Base-by-base conservation (phyloP, 1,140 invertebrate genomes). In the Scylla paramamosain region DNA sequence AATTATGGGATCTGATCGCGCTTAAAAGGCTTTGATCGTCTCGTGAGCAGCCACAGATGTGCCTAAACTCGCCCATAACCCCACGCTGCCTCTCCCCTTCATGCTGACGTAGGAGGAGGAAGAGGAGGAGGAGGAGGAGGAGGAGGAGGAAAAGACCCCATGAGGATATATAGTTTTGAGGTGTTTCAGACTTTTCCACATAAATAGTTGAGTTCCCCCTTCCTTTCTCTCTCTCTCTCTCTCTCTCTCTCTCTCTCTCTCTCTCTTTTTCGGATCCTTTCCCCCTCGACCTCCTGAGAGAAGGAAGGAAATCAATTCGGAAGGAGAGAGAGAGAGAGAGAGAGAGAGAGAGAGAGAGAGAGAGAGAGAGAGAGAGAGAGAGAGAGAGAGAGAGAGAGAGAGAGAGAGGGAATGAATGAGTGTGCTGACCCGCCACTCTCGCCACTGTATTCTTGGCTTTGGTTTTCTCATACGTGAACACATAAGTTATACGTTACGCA, bases 331-430 rank as follows among this genome's bases (percentile, higher is more conserved):
- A 88, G 86, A 91, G 89, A 91, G 89, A 91, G 89, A 59, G 89
- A 91, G 89, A 91, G 89, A 91, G 89, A 91, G 89, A 91, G 89
- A 91, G 88, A 90, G 88, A 90, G 88, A 90, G 88, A 90, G 88
- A 90, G 88, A 90, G 88, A 88, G 86, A 88, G 86, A 88, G 86
- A 88, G 86, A 88, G 29, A 88, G 89, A 91, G 89, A 91, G 89
- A 91, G 89, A 91, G 89, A 91, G 89, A 91, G 88, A 90, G 88
- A 90, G 88, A 90, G 88, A 90, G 88, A 90, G 88, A 90, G 88
- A 88, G 86, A 88, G 86, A 88, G 86, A 88, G 86, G 32, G 29
- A 46, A 48, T 28, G 20, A 32, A 46, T 59, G 52, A 59, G 52
- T 59, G 16, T 59, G 52, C 52, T 59, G 52, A 59, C 52, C 52